phyloP scores from a whole-genome alignment of 2,113 vertebrate genomes.

The Sciurus niger region DNA sequence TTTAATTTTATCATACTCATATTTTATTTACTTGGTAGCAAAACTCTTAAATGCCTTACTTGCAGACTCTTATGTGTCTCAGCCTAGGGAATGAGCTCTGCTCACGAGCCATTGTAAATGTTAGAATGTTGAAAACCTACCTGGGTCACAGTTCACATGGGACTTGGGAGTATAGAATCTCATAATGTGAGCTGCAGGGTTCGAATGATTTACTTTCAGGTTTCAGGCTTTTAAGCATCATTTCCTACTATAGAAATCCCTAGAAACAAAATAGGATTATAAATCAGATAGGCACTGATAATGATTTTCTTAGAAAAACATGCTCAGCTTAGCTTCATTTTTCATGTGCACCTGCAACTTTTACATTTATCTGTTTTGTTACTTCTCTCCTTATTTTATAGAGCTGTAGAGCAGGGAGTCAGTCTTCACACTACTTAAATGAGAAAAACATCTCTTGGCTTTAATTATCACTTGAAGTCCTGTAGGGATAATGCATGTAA shows the following conservation, averaged over 20 bases:
- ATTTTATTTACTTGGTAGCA: constrained; percentile 60
- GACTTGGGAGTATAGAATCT: background rate
- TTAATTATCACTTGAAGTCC: constrained; percentile 34
- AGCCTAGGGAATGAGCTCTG: constrained; percentile 34
- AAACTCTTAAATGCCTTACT: background rate
- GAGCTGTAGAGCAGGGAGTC: background rate
- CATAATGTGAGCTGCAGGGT: background rate
- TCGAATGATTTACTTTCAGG: constrained; percentile 16
- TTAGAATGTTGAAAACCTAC: background rate
- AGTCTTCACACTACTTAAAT: background rate
- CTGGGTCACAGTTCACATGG: constrained; percentile 43
- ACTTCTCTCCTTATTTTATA: constrained; percentile 39
- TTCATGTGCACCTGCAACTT: background rate
- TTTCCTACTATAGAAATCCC: constrained; percentile 54
- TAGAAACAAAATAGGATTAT: constrained; percentile 50
- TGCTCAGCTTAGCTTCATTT: background rate
- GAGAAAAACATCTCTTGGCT: background rate
- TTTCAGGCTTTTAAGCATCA: constrained; percentile 36
- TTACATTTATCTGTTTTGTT: background rate
- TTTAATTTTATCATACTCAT: background rate
- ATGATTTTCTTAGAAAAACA: background rate
- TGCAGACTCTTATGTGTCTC: constrained; percentile 61
- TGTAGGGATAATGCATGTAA: background rate
- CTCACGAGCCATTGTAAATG: background rate
- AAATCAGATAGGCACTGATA: constrained; percentile 45